phyloP scores from a whole-genome alignment of 2,113 vertebrate species.

The Panthera tigris region DNA sequence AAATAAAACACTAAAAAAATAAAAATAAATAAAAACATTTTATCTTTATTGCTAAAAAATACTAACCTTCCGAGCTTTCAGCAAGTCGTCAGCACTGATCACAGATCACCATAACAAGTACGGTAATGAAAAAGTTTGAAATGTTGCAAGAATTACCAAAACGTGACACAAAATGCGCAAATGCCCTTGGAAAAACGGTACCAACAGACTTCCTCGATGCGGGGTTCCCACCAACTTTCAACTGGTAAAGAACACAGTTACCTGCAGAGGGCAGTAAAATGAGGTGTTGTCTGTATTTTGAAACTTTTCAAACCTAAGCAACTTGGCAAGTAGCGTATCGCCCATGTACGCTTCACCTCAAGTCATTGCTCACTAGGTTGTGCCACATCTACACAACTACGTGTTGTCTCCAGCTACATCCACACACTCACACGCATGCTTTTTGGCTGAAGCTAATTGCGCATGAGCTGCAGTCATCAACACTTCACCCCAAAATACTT shows the following conservation, averaged over 20 bases:
- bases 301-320: not conserved
- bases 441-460: not conserved
- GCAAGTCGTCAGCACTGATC: not conserved
- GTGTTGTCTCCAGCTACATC: not conserved
- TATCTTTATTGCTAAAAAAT: not conserved
- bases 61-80: not conserved
- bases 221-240: not conserved
- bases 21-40: not conserved
- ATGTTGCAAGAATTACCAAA: not conserved
- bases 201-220: not conserved
- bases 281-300: not conserved
- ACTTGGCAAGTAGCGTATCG: not conserved
- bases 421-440: not conserved
- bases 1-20: no score
- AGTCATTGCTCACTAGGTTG: not conserved
- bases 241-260: not conserved
- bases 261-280: not conserved
- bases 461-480: not conserved
- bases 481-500: not conserved
- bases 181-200: not conserved
- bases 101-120: not conserved
- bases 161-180: not conserved
- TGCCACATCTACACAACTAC: not conserved
- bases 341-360: not conserved
- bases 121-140: not conserved